These are phyloP conservation scores for Caenorhabditis elegans DNA, from an alignment of 1,140 invertebrate species.

Conservation along the genomic window DNA sequence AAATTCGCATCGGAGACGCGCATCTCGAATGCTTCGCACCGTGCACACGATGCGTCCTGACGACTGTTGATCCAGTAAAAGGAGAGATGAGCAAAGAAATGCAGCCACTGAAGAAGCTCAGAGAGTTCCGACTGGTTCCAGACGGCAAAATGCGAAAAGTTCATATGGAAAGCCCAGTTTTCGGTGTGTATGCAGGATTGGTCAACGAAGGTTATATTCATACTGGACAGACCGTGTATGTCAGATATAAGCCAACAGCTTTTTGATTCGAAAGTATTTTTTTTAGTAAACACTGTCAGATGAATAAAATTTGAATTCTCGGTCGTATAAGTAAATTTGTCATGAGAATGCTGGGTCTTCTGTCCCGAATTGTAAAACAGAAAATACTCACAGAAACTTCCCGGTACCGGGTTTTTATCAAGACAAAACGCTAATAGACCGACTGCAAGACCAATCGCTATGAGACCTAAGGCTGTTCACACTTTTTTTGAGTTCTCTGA, in stretches of 20 bases:
- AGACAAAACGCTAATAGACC: no score
- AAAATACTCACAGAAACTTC: no score
- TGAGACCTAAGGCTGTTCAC: no score
- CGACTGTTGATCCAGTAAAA: slow-evolving; percentile 60
- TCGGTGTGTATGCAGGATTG: not conserved
- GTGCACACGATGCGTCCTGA: slow-evolving; percentile 57
- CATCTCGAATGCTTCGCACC: slow-evolving; percentile 52
- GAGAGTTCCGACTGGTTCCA: slow-evolving; percentile 49
- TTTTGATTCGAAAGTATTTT: no score
- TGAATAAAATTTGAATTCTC: no score
- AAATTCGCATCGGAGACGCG: slow-evolving; percentile 51
- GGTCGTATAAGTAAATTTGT: no score
- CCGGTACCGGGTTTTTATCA: no score
- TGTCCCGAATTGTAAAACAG: no score
- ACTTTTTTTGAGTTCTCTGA: no score
- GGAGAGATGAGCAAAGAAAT: slow-evolving; percentile 58
- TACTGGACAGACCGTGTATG: slow-evolving; percentile 26
- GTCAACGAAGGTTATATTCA: slow-evolving; percentile 20
- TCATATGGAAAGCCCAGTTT: not conserved
- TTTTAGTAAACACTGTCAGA: no score
- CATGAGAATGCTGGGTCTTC: no score
- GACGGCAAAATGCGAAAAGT: slow-evolving; percentile 34
- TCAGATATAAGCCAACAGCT: slow-evolving; percentile 23
- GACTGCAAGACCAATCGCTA: no score
- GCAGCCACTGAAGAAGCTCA: slow-evolving; percentile 61